Conservation (phyloP, 2,113 vertebrate genomes). For the Aegotheles bennettii region DNA sequence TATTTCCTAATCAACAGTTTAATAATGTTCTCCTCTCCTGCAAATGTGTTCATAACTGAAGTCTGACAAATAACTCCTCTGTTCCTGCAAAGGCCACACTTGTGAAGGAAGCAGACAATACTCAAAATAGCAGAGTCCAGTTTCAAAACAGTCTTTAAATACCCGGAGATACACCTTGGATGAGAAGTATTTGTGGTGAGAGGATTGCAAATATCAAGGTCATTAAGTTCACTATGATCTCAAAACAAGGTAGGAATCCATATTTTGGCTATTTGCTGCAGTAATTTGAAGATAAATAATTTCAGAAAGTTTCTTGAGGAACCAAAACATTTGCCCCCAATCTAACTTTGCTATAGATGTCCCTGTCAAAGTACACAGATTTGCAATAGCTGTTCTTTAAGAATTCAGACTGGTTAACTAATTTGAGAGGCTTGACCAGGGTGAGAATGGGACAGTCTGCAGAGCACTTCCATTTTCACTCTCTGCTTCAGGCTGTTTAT, state of each 20-base stretch:
- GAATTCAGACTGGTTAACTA: neutral
- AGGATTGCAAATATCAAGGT: constrained; percentile 49
- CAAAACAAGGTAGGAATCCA: constrained; percentile 34
- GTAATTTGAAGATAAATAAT: constrained; percentile 29
- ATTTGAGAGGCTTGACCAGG: neutral
- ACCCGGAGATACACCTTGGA: constrained; percentile 52
- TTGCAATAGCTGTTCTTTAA: neutral
- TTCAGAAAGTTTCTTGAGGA: constrained; percentile 14
- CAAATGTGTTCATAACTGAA: constrained; percentile 31
- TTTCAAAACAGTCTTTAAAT: constrained; percentile 51
- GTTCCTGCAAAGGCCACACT: neutral
- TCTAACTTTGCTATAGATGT: constrained; percentile 5
- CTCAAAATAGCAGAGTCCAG: constrained; percentile 15
- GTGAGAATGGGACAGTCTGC: neutral
- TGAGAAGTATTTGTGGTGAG: constrained; percentile 19
- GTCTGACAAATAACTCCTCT: constrained; percentile 30
- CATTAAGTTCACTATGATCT: constrained; percentile 54
- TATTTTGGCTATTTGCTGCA: constrained; percentile 18
- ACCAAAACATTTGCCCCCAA: neutral
- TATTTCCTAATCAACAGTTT: constrained; percentile 8
- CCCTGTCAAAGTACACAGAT: neutral
- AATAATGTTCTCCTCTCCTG: neutral
- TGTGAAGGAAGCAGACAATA: constrained; percentile 29
- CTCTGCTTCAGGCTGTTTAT: neutral
- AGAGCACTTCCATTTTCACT: neutral